phyloP scores from a whole-genome alignment of 2,888 invertebrate species.

The Zeuzera pyrina region DNA sequence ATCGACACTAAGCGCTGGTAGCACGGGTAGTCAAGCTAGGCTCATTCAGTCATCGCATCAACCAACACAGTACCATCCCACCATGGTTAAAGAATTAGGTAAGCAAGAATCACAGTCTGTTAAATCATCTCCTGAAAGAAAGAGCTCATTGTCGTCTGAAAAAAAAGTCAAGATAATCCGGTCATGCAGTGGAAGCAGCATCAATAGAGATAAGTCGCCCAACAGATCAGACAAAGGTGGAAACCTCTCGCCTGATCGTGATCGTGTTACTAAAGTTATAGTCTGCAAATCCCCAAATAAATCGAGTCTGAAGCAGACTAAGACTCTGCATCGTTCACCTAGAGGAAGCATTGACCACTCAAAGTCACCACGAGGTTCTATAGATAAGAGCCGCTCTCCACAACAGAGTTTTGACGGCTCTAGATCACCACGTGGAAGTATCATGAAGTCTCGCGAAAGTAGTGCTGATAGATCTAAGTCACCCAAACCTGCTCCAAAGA shows the following conservation, averaged over 20 bases:
- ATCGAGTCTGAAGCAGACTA: constrained; percentile 57
- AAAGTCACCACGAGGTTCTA: constrained; percentile 69
- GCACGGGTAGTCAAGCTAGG: constrained; percentile 93
- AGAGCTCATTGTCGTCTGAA: constrained; percentile 35
- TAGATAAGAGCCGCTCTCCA: constrained; percentile 72
- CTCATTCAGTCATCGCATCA: constrained; percentile 95
- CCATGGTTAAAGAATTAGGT: constrained; percentile 91
- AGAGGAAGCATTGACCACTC: constrained; percentile 68
- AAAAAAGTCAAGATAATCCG: constrained; percentile 63
- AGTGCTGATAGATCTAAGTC: constrained; percentile 58
- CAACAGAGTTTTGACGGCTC: constrained; percentile 71
- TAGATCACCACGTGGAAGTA: constrained; percentile 60
- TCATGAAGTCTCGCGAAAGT: constrained; percentile 63
- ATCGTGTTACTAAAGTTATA: constrained; percentile 64
- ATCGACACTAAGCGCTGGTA: constrained; percentile 93
- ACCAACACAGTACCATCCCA: constrained; percentile 92
- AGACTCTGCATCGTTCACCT: constrained; percentile 61
- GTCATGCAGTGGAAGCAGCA: constrained; percentile 69
- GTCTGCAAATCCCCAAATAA: constrained; percentile 68
- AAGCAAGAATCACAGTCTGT: constrained; percentile 74
- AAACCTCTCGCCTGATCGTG: constrained; percentile 42
- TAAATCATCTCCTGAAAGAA: constrained; percentile 67
- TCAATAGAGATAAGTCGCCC: constrained; percentile 59
- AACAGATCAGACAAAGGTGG: constrained; percentile 38
- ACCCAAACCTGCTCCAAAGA: constrained; percentile 64